phyloP scores from a whole-genome alignment of 1,140 invertebrate species.

The Drosophila pallidifrons region DNA sequence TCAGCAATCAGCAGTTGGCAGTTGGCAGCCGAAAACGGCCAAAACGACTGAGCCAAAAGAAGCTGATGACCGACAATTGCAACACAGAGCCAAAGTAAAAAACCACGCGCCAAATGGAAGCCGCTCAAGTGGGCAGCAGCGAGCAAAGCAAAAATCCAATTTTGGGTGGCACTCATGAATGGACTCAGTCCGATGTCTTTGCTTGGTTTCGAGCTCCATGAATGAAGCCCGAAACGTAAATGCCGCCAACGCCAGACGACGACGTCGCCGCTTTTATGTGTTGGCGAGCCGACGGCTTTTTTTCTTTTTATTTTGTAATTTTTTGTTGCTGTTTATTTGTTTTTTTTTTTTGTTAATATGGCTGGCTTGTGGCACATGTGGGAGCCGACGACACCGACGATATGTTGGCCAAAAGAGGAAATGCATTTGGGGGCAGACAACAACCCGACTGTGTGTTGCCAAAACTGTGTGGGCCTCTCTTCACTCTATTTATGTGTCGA shows the following conservation, averaged over 20 bases:
- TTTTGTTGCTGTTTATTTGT: slow-evolving; percentile 4
- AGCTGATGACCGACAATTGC: slow-evolving; percentile 76
- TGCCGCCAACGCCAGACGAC: slow-evolving; percentile 53
- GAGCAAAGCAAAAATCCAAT: slow-evolving; percentile 66
- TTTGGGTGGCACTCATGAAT: slow-evolving; percentile 79
- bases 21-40: slow-evolving; percentile 39
- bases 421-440: slow-evolving; percentile 73
- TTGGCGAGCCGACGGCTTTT: slow-evolving; percentile 73
- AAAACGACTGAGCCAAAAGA: slow-evolving; percentile 37
- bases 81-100: slow-evolving; percentile 17
- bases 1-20: slow-evolving; percentile 37
- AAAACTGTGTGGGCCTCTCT: slow-evolving; percentile 35
- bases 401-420: slow-evolving; percentile 74
- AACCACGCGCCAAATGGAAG: slow-evolving; percentile 76
- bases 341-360: slow-evolving; percentile 26
- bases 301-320: slow-evolving; percentile 27
- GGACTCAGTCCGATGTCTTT: slow-evolving; percentile 32
- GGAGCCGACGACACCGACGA: slow-evolving; percentile 57
- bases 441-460: slow-evolving; percentile 39
- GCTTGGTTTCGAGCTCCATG: slow-evolving; percentile 40
- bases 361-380: slow-evolving; percentile 55
- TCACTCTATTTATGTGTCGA: slow-evolving; percentile 10
- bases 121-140: slow-evolving; percentile 70
- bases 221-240: slow-evolving; percentile 59
- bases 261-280: slow-evolving; percentile 41